These are phyloP conservation scores for Myotis myotis DNA, from an alignment of 2,797 vertebrate genomes.

Conservation along the genomic window DNA sequence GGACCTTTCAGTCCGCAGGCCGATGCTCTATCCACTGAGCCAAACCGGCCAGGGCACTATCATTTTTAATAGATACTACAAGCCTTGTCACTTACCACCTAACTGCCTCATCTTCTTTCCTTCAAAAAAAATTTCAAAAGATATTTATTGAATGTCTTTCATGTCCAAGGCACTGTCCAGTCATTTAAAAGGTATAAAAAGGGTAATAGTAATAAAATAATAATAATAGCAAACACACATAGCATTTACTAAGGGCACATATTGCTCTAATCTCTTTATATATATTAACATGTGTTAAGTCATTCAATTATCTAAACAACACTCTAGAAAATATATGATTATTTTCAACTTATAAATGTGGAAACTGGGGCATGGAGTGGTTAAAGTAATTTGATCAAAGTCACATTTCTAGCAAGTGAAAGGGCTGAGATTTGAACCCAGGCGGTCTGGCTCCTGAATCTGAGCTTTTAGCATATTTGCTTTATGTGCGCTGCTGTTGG, in stretches of 20 bases:
- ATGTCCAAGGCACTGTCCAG: neutral
- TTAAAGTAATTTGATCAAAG: neutral
- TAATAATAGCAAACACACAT: neutral
- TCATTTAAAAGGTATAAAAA: neutral
- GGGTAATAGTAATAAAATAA: neutral
- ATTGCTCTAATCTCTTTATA: neutral
- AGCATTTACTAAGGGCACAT: neutral
- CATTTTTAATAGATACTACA: neutral
- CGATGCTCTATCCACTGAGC: too few species aligned
- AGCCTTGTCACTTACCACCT: neutral
- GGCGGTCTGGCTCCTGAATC: neutral
- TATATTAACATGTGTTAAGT: neutral
- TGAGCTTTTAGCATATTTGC: neutral
- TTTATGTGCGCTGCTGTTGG: neutral
- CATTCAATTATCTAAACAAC: neutral
- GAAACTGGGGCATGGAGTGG: neutral
- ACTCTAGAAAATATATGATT: neutral
- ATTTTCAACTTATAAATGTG: neutral
- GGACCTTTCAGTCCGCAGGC: too few species aligned
- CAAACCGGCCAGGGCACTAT: too few species aligned
- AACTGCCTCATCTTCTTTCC: slow-evolving; percentile 3
- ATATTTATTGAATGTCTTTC: neutral
- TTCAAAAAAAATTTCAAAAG: neutral
- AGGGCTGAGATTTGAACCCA: neutral
- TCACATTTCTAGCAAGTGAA: neutral